Base-by-base conservation (phyloP, 2,888 invertebrate species). In the Hermaeophaga mercurialis region DNA sequence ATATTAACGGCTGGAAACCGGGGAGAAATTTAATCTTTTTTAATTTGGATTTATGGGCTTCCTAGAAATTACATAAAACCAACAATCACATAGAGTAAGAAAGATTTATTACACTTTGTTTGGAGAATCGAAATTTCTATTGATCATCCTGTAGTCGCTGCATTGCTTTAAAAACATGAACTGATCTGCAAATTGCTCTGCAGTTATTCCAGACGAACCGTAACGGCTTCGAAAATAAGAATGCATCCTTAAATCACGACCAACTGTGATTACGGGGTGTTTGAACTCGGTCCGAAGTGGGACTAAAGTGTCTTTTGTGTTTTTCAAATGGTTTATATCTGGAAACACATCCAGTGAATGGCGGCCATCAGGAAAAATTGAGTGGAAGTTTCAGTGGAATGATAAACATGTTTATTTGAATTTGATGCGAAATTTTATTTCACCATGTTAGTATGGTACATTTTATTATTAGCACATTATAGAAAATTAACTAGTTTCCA, bases 1-100 rank as follows among this genome's bases (percentile, higher is more conserved):
- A 50, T 54, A 33, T 50, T 38, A 39, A 24, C 46, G 17, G 18
- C 8, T 36, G 11, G 31, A 44, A 48, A 49, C 11, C 14, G 22
- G 22, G 12, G 36, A n/a, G 34, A 34, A 14, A 33, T 33, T 22
- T 47, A 36, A 47, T 47, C 47, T 12, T 41, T 50, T 49, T 50
- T 41, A 41, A 33, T 41, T 41, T 33, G 18, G 31, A 50, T 50
- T 50, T 50, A 50, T 50, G 7, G 41, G 12, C 9, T 7, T 5
- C 14, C 41, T 2, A 31, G 9, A 50, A 50, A 41, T 36, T 36
- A 31, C 5, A 28, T 28, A 28, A 28, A 28, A 28, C n/a, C 9
- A n/a, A n/a, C 7, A 7, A 7, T 22, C 22, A 7, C 7, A 22
- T 22, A 22, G 22, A 7, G 22, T n/a, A n/a, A n/a, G n/a, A n/a